Conservation (phyloP, 1,140 invertebrate genomes). For the Melanaphis sacchari region DNA sequence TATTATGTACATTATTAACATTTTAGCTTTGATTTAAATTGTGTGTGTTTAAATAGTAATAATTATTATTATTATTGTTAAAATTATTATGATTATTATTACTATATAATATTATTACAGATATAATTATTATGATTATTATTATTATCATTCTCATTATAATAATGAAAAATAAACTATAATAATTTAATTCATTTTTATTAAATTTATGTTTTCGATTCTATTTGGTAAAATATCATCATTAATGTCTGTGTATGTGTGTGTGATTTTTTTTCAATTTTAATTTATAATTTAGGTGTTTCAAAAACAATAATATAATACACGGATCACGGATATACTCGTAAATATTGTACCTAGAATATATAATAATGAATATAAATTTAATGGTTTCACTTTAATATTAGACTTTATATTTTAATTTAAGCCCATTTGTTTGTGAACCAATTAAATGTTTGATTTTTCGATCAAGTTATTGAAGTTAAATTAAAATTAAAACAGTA, state of each 20-base stretch:
- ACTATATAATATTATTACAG: constrained; percentile 52
- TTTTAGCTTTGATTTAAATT: constrained; percentile 52
- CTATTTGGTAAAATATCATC: constrained; percentile 32
- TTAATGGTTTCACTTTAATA: not conserved
- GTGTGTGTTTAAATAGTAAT: constrained; percentile 53
- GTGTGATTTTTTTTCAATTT: constrained; percentile 48
- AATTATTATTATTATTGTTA: constrained; percentile 32
- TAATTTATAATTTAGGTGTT: constrained; percentile 28
- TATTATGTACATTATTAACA: constrained; percentile 36
- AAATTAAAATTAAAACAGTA: not conserved
- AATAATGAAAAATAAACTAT: constrained; percentile 30
- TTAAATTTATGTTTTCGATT: constrained; percentile 42
- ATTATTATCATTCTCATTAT: constrained; percentile 47
- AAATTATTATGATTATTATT: constrained; percentile 48
- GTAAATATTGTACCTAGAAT: not conserved
- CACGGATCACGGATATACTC: not conserved
- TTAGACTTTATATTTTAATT: not conserved
- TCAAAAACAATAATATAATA: constrained; percentile 42
- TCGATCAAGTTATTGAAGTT: not conserved
- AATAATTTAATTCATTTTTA: constrained; percentile 52
- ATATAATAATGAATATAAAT: not conserved
- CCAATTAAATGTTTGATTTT: not conserved
- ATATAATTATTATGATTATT: constrained; percentile 54
- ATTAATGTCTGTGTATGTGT: constrained; percentile 37
- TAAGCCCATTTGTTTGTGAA: not conserved